Evolutionary conservation across 2,797 vertebrate species (phyloP), one percentile per base, ranked within the genome.

Genomic region (Eulemur albifrons): DNA sequence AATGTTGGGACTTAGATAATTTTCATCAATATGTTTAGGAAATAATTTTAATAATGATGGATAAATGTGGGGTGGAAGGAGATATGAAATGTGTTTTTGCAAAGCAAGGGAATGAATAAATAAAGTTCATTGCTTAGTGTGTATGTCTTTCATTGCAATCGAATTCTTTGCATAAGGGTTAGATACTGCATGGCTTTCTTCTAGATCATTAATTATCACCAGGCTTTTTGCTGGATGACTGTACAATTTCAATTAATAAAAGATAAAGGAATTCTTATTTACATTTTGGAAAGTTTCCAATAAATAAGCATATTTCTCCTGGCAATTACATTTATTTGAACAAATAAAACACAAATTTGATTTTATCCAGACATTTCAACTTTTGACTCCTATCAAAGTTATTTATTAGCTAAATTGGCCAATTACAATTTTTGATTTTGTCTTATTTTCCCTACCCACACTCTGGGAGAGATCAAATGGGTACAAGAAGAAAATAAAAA

Each of bases 241-340:
- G 27, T 61, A 38, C 88, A 50, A 67, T 88, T 80, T 96, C 12
- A 88, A 52, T 32, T 50, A 76, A 61, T 88, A 70, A 89, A 57
- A 86, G n/a, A 70, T 15, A 69, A 73, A 67, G 5, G 6, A 57
- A 75, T 80, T 93, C 1, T 67, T 93, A 11, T 82, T 91, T 77
- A 73, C 6, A 86, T 90, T 85, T 92, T 83, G 13, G 38, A 5
- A 59, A 76, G 21, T 21, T 79, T 93, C 7, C 30, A 83, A 82
- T 7, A 89, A 88, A 59, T 73, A 67, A 90, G 65, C 4, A n/a
- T 73, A 90, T 69, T 93, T 94, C 13, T 95, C 15, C 27, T 92
- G 38, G 21, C 11, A 88, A 69, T 72, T 50, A 63, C 25, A 12
- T 43, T 81, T 76, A 54, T 40, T 11, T 83, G 27, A 77, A 59